These are phyloP conservation scores for Microcaecilia unicolor DNA, from an alignment of 2,797 vertebrate genomes.

Conservation along the genomic window DNA sequence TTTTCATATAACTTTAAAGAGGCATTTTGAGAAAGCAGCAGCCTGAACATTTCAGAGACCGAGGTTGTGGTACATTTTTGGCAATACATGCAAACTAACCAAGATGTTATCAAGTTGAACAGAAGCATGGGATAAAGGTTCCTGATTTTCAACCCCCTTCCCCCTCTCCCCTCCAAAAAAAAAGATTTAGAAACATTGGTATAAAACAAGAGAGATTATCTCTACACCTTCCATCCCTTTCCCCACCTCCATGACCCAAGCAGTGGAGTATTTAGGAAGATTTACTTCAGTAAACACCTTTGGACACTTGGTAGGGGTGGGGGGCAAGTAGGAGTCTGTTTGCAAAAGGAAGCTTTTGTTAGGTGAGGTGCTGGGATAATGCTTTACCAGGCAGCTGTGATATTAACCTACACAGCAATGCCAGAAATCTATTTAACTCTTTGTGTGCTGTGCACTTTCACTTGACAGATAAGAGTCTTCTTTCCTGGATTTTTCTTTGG, in stretches of 20 bases:
- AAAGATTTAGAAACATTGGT: constrained; percentile 64
- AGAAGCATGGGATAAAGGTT: constrained; percentile 86
- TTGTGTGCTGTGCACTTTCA: constrained; percentile 40
- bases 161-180: no score
- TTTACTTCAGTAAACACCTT: constrained; percentile 97
- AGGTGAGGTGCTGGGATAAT: constrained; percentile 74
- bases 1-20: constrained; percentile 29
- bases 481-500: constrained; percentile 16
- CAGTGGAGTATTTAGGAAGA: constrained; percentile 85
- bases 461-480: constrained; percentile 29
- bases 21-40: constrained; percentile 13
- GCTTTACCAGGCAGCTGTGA: constrained; percentile 81
- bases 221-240: constrained; percentile 67
- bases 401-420: constrained; percentile 79
- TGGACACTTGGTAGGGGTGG: constrained; percentile 69
- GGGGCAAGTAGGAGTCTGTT: constrained; percentile 76
- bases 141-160: constrained; percentile 63
- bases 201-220: constrained; percentile 84
- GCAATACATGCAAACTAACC: constrained; percentile 34
- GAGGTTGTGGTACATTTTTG: constrained; percentile 37
- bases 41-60: constrained; percentile 25
- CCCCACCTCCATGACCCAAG: constrained; percentile 65
- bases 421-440: constrained; percentile 64
- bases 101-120: constrained; percentile 67
- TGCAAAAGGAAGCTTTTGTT: constrained; percentile 90